Conservation (phyloP, 2,888 invertebrate genomes). For the Seira ritae region DNA sequence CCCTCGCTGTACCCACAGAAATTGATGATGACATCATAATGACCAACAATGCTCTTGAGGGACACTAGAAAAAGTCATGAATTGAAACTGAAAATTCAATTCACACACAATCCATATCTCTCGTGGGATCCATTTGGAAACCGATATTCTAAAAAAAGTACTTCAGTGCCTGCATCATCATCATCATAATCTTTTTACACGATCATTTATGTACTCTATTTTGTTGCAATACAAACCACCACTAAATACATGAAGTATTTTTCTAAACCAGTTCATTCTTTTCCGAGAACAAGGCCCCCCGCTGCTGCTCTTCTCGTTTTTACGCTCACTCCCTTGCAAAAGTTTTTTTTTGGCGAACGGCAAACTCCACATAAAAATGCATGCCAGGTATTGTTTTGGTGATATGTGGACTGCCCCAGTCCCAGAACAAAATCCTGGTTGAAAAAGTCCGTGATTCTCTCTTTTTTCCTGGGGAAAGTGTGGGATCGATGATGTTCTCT, state of each 20-base stretch:
- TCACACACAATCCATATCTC: conserved; percentile 54
- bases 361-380: conserved; percentile 52
- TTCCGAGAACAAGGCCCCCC: conserved; percentile 19
- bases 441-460: conserved; percentile 20
- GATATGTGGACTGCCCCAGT: too few species aligned
- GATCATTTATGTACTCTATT: conserved; percentile 12
- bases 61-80: not conserved
- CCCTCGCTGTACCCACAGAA: not conserved
- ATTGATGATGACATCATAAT: conserved; percentile 14
- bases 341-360: too few species aligned
- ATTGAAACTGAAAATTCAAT: conserved; percentile 26
- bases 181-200: too few species aligned
- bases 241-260: conserved; percentile 6
- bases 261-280: not conserved
- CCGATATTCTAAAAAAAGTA: not conserved
- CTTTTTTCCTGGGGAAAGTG: conserved; percentile 17
- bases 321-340: not conserved
- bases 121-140: conserved; percentile 52
- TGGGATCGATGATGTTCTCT: too few species aligned
- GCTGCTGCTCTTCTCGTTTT: conserved; percentile 40
- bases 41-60: not conserved
- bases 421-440: conserved; percentile 19
- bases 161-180: too few species aligned
- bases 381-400: conserved; percentile 5
- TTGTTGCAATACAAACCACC: conserved; percentile 36